A percentile compares a stretch with the other conserved stretches of the same genome.
These are phyloP conservation scores for Hyles euphorbiae DNA, from an alignment of 1,140 invertebrate species.

Conservation along the genomic window DNA sequence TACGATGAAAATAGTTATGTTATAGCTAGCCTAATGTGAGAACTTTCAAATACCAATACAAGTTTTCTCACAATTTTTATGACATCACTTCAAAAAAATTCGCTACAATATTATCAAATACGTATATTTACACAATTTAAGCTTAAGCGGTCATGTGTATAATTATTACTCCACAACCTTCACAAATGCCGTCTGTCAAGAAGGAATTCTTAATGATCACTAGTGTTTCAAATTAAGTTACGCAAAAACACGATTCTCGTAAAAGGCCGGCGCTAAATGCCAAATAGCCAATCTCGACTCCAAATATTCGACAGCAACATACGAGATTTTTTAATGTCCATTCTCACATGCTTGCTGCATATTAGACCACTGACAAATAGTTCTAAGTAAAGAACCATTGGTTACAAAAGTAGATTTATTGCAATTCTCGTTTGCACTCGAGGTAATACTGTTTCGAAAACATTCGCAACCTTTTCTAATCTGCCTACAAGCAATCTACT, in stretches of 20 bases:
- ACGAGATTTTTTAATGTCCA: slow-evolving; percentile 10
- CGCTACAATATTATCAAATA: too few relatives aligned
- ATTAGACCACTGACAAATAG: slow-evolving; percentile 8
- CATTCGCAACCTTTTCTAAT: slow-evolving; percentile 41
- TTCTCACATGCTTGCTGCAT: slow-evolving; percentile 18
- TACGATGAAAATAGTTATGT: too few relatives aligned
- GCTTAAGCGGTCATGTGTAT: too few relatives aligned
- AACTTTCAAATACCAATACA: too few relatives aligned
- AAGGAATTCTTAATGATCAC: neutral
- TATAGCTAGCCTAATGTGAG: too few relatives aligned
- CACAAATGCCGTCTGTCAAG: too few relatives aligned
- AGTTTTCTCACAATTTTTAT: too few relatives aligned
- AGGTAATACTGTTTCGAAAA: slow-evolving; percentile 35
- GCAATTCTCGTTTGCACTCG: slow-evolving; percentile 15
- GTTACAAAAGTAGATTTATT: slow-evolving; percentile 25
- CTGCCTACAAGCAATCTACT: slow-evolving; percentile 43
- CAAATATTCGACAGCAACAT: too few relatives aligned
- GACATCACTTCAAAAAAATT: too few relatives aligned
- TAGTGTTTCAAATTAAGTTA: slow-evolving; percentile 18
- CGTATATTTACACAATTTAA: too few relatives aligned
- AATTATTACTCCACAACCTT: too few relatives aligned
- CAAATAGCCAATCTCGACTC: slow-evolving; percentile 17
- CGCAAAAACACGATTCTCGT: slow-evolving; percentile 26
- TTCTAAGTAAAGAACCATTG: slow-evolving; percentile 21
- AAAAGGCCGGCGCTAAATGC: slow-evolving; percentile 33